Percentiles rank a stretch among this genome's conserved stretches.
phyloP scores from a whole-genome alignment of 2,888 invertebrate genomes.

The Polymixis flavicincta region DNA sequence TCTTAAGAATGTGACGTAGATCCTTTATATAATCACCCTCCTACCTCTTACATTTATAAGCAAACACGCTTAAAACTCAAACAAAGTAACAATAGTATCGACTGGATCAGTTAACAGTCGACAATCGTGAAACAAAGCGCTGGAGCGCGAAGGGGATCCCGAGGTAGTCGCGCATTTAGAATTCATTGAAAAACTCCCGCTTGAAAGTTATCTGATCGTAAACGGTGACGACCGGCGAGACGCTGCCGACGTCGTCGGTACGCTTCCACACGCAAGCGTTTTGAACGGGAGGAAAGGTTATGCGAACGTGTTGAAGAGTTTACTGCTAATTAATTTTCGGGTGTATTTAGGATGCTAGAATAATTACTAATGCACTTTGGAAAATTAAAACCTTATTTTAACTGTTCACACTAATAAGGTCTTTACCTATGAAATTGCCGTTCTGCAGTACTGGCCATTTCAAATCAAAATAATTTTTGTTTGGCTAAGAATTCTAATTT shows the following conservation, averaged over 20 bases:
- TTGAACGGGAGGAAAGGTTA: not conserved
- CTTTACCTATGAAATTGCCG: no score
- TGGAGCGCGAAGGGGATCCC: constrained; percentile 56
- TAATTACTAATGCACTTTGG: not conserved
- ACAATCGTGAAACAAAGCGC: constrained; percentile 64
- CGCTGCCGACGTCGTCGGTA: constrained; percentile 31
- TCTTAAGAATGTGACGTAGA: not conserved
- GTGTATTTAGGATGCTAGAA: not conserved
- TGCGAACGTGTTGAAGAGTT: not conserved
- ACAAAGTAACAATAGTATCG: constrained; percentile 70
- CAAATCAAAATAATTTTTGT: no score
- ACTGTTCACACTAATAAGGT: not conserved
- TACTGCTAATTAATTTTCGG: not conserved
- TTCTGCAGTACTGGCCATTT: no score
- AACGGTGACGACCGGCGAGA: constrained; percentile 72
- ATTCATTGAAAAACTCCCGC: constrained; percentile 89
- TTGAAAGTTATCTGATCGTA: constrained; percentile 90
- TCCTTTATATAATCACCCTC: not conserved
- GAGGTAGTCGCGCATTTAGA: constrained; percentile 84
- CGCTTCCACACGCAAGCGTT: constrained; percentile 44
- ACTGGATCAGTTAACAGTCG: constrained; percentile 73
- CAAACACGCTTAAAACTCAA: constrained; percentile 35
- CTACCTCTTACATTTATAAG: not conserved
- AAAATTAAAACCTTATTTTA: not conserved
- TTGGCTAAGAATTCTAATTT: no score